Evolutionary conservation across 2,888 invertebrate genomes (phyloP).

Genomic region (Perizoma affinitatum): DNA sequence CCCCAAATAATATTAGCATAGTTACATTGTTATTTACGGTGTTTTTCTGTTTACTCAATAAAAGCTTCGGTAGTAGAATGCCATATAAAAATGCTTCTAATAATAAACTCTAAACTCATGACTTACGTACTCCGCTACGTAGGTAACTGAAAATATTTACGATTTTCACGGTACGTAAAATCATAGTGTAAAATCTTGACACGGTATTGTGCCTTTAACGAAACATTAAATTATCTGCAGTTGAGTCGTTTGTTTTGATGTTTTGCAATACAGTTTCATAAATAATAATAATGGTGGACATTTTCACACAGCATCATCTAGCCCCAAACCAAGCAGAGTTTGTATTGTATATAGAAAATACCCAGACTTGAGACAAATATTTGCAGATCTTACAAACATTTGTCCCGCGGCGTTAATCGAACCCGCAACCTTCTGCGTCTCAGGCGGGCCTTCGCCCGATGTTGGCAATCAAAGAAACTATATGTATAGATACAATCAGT

Average conservation of each 20-base stretch:
- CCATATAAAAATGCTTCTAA: conserved; percentile 38
- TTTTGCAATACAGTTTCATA: too few species aligned
- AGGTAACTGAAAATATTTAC: conserved; percentile 28
- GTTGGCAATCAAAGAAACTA: too few species aligned
- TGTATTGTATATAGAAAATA: too few species aligned
- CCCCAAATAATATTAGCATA: conserved; percentile 60
- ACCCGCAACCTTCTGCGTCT: too few species aligned
- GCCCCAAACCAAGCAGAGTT: too few species aligned
- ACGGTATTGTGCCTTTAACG: conserved; percentile 10
- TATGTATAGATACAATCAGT: too few species aligned
- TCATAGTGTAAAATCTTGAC: conserved; percentile 21
- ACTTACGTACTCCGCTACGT: conserved; percentile 8
- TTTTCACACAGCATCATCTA: too few species aligned
- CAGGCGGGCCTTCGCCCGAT: too few species aligned
- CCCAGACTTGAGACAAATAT: too few species aligned
- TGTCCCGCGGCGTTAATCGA: too few species aligned
- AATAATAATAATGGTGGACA: too few species aligned
- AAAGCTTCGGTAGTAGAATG: conserved; percentile 38
- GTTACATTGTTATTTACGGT: conserved; percentile 56
- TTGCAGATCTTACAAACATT: too few species aligned
- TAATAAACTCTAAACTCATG: conserved; percentile 25
- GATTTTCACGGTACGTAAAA: conserved; percentile 28
- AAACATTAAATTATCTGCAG: conserved; percentile 16
- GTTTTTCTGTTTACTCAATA: conserved; percentile 54
- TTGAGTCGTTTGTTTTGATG: neutral